A percentile compares a stretch with the other conserved stretches of the same genome.
phyloP scores from a whole-genome alignment of 2,888 invertebrate species.

The Heliconius ethilla region DNA sequence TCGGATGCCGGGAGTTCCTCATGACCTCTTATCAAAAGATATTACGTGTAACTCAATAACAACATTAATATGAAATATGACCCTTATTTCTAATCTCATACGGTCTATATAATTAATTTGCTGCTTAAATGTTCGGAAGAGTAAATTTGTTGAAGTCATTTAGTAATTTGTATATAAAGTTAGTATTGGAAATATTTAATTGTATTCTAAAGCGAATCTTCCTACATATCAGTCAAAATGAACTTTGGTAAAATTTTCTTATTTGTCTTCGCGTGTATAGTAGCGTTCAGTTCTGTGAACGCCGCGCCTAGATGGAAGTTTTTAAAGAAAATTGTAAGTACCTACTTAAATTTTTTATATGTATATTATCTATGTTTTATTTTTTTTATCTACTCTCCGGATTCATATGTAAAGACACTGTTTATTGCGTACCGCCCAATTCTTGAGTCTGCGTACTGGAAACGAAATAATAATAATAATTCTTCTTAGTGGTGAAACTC shows the following conservation, averaged over 20 bases:
- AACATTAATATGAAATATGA: not conserved
- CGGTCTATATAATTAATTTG: not conserved
- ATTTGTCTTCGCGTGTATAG: constrained; percentile 49
- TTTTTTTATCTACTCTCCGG: not conserved
- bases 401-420: too few relatives aligned
- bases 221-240: constrained; percentile 49
- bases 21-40: constrained; percentile 17
- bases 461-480: too few relatives aligned
- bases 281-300: constrained; percentile 45
- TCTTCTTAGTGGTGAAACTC: too few relatives aligned
- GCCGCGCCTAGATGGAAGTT: constrained; percentile 52
- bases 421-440: too few relatives aligned
- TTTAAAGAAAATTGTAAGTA: constrained; percentile 54
- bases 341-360: not conserved
- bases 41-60: not conserved
- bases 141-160: not conserved
- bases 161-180: constrained; percentile 18
- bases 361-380: not conserved
- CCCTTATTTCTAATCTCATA: not conserved
- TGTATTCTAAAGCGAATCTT: not conserved
- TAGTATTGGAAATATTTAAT: not conserved
- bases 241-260: constrained; percentile 52
- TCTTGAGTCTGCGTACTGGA: too few relatives aligned
- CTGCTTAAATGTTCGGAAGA: not conserved
- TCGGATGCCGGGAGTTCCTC: not conserved